A percentile compares a stretch with the other conserved stretches of the same genome.
phyloP scores from a whole-genome alignment of 2,888 invertebrate species.

The Stomorhina lunata region DNA sequence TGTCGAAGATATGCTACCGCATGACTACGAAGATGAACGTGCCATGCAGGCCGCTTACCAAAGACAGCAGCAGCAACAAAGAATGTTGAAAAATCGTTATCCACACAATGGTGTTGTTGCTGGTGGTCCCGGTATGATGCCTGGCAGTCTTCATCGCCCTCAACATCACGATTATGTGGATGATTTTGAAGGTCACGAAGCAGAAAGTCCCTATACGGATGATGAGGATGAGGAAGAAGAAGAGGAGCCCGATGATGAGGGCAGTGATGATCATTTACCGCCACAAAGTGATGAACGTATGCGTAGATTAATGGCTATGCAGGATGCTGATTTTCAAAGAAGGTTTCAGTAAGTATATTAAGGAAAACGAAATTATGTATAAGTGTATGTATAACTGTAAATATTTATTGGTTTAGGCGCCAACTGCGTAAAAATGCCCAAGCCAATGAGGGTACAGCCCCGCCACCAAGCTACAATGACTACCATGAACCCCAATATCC shows the following conservation, averaged over 20 bases:
- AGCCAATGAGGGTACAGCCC: constrained; percentile 58
- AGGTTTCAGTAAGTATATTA: constrained; percentile 77
- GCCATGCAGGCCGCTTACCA: constrained; percentile 69
- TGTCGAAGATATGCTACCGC: constrained; percentile 72
- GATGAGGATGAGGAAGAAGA: constrained; percentile 72
- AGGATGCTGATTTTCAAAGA: constrained; percentile 76
- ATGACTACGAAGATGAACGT: constrained; percentile 69
- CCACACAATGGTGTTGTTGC: constrained; percentile 55
- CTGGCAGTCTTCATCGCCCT: constrained; percentile 32
- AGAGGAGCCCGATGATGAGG: constrained; percentile 72
- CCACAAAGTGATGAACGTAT: constrained; percentile 77
- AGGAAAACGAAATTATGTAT: neutral
- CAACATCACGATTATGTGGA: constrained; percentile 68
- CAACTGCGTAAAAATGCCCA: constrained; percentile 74
- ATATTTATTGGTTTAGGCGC: constrained; percentile 69
- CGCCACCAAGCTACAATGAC: constrained; percentile 54
- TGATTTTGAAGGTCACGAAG: constrained; percentile 72
- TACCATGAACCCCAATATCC: constrained; percentile 64
- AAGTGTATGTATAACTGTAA: neutral
- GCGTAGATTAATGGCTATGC: constrained; percentile 76
- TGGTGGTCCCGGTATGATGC: constrained; percentile 47
- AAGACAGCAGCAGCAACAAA: constrained; percentile 68
- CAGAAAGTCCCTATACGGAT: constrained; percentile 70
- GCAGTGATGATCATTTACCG: constrained; percentile 72
- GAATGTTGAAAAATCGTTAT: constrained; percentile 70